Conservation (phyloP, 2,113 vertebrate genomes). For the Eulacestoma nigropectus region DNA sequence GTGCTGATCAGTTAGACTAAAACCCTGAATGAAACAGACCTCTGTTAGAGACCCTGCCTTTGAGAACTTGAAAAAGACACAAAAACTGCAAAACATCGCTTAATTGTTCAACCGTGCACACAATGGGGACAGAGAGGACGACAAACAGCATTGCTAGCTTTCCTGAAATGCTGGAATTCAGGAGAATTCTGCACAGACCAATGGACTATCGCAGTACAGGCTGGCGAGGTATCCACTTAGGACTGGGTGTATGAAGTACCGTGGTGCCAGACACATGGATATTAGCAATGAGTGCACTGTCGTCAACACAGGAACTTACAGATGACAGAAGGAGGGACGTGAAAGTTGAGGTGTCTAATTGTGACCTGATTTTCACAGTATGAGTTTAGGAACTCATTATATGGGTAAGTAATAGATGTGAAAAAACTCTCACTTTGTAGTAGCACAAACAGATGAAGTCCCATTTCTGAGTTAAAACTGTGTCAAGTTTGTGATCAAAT, state of each 20-base stretch:
- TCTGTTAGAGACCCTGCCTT: constrained; percentile 19
- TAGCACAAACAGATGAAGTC: not conserved
- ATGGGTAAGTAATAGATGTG: not conserved
- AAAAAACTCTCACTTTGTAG: not conserved
- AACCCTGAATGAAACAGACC: constrained; percentile 9
- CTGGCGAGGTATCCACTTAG: fast-evolving
- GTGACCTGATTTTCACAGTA: not conserved
- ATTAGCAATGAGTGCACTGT: not conserved
- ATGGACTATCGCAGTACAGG: fast-evolving
- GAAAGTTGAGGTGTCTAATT: not conserved
- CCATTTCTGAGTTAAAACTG: not conserved
- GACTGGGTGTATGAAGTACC: fast-evolving
- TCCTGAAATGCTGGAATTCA: not conserved
- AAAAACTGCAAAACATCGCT: not conserved
- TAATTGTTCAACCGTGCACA: not conserved
- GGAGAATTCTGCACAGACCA: not conserved
- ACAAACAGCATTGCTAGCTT: not conserved
- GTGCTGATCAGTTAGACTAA: constrained; percentile 27
- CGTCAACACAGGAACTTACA: not conserved
- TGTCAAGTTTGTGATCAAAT: not conserved
- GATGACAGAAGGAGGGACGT: not conserved
- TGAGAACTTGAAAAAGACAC: not conserved
- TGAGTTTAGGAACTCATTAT: not conserved
- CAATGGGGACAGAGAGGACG: not conserved
- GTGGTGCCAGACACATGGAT: not conserved